Conservation (phyloP, 2,888 invertebrate species). For the Drosophila buzzatii region DNA sequence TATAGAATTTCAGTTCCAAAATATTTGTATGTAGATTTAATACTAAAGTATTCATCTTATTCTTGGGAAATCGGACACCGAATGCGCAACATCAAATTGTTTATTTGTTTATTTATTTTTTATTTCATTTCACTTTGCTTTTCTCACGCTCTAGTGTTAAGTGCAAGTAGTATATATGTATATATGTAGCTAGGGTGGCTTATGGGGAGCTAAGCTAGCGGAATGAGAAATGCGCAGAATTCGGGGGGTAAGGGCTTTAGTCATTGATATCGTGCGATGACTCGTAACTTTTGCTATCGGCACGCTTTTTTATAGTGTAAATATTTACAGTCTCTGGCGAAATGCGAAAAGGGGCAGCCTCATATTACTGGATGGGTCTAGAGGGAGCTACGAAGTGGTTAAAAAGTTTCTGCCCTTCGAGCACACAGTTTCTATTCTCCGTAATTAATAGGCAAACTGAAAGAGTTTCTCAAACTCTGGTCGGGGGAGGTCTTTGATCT, state of each 20-base stretch:
- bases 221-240: too few species aligned
- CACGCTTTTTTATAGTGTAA: constrained; percentile 45
- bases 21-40: neutral
- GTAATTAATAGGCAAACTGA: constrained; percentile 36
- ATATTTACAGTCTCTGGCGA: constrained; percentile 43
- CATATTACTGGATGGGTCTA: neutral
- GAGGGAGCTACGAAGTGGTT: neutral
- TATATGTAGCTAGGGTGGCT: neutral
- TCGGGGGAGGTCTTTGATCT: neutral
- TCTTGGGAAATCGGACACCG: constrained; percentile 16
- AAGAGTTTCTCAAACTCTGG: constrained; percentile 41
- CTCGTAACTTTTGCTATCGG: constrained; percentile 43
- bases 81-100: neutral
- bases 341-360: constrained; percentile 5
- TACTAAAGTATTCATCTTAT: constrained; percentile 1
- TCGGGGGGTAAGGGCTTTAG: constrained; percentile 8
- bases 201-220: neutral
- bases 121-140: constrained; percentile 24
- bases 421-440: constrained; percentile 3
- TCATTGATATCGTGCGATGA: constrained; percentile 55
- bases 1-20: neutral
- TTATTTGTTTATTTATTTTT: neutral
- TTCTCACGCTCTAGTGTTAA: constrained; percentile 53
- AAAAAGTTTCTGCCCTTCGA: neutral
- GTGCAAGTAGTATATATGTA: neutral